phyloP scores from a whole-genome alignment of 2,888 invertebrate species.

The Machimus rusticus region DNA sequence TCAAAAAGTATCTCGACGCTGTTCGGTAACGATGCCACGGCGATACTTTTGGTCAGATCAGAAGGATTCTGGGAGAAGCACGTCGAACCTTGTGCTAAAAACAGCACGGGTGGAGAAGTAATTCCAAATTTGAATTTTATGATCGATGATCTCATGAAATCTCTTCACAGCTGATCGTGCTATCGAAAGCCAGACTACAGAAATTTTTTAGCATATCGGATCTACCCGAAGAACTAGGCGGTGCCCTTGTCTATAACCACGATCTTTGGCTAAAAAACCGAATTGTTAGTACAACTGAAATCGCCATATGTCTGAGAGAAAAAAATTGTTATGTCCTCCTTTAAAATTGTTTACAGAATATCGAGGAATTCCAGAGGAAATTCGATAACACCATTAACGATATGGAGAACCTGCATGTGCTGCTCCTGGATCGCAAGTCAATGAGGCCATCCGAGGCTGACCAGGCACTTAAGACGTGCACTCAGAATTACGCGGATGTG shows the following conservation, averaged over 20 bases:
- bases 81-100: conserved; percentile 73
- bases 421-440: conserved; percentile 66
- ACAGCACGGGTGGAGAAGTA: conserved; percentile 68
- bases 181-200: conserved; percentile 73
- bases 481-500: conserved; percentile 65
- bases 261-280: conserved; percentile 78
- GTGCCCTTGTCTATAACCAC: conserved; percentile 75
- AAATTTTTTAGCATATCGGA: conserved; percentile 74
- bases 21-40: conserved; percentile 64
- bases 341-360: conserved; percentile 64
- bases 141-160: conserved; percentile 41
- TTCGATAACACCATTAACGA: conserved; percentile 68
- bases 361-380: conserved; percentile 73
- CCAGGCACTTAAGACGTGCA: conserved; percentile 66
- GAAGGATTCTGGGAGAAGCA: conserved; percentile 82
- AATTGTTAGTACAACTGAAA: conserved; percentile 67
- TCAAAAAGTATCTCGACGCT: conserved; percentile 67
- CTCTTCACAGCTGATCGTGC: conserved; percentile 70
- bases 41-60: conserved; percentile 72
- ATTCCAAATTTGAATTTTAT: conserved; percentile 32
- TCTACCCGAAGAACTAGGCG: conserved; percentile 77
- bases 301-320: neutral
- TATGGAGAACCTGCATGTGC: conserved; percentile 69
- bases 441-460: conserved; percentile 68
- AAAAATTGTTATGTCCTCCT: neutral